Percentiles rank a stretch among this genome's conserved stretches.
phyloP scores from a whole-genome alignment of 2,113 vertebrate genomes.

The Cyprinus carpio region DNA sequence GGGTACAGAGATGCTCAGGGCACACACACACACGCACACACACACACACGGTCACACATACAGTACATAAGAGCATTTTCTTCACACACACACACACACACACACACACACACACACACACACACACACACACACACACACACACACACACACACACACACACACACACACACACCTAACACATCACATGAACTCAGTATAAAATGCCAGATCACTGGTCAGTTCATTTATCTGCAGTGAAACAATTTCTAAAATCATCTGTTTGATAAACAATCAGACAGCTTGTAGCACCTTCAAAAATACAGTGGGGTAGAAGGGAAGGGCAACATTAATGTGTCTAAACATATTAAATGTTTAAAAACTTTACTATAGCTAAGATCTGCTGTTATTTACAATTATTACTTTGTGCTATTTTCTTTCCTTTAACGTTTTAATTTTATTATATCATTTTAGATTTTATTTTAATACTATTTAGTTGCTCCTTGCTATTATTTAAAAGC shows the following conservation, averaged over 20 bases:
- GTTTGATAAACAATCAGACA: neutral
- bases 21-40: conserved; percentile 82
- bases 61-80: neutral
- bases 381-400: neutral
- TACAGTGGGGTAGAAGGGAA: neutral
- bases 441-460: too few species aligned
- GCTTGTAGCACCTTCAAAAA: neutral
- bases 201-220: neutral
- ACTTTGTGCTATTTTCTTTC: neutral
- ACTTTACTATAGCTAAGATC: neutral
- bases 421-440: neutral
- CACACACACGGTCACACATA: conserved; percentile 38
- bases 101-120: conserved; percentile 71
- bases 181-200: neutral
- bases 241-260: neutral
- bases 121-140: conserved; percentile 74
- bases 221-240: neutral
- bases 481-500: neutral
- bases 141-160: conserved; percentile 17
- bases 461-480: neutral
- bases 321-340: neutral
- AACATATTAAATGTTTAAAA: neutral
- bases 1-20: conserved; percentile 84
- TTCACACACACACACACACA: neutral
- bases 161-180: neutral